Evolutionary conservation across 30 jellyfish, hydroid and myxozoan genomes (phyloP), one percentile per base, ranked within the genome.

Genomic region (Aurelia aurita complex sp. Pacific): DNA sequence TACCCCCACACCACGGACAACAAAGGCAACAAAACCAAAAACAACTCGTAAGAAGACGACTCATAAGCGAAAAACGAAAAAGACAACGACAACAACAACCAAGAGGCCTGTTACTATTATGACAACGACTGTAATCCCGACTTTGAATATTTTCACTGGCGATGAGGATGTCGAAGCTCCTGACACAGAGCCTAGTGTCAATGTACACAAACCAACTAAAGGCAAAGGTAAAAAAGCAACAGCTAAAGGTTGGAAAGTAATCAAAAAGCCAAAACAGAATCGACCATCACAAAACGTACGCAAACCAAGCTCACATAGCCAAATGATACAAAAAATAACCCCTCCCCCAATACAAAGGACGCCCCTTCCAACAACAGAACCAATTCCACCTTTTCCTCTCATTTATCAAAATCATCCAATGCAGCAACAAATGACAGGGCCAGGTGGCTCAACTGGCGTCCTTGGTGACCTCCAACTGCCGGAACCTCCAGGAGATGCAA

Each of bases 401-500:
- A 67, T 33, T 36, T 54, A 19, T 46, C 53, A 57, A 18, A 46
- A 69, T 40, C 66, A 40, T 1, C 82, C 87, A 6, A 64, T 33
- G 65, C 81, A 53, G 10, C 93, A 73, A 52, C 87, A 69, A 63
- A 18, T 65, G 60, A 77, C 84, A 3, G 93, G 82, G 34, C 85
- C 64, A 29, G 76, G 89, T 5, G 88, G 90, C 13, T 75, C 96
- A 55, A 73, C 87, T 0, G 97, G 97, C 8, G 63, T 73, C 10
- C 89, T 88, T 18, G 97, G 97, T 5, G 97, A 88, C 66, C 81
- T 88, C 35, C 97, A 88, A 75, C 85, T 88, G 4, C 96, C 96
- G 7, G 90, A 72, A 34, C 97, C 88, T 2, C 92, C 97, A 13
- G 92, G 85, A 51, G 63, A 68, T 59, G 96, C 85, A 15, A 77